phyloP scores from a whole-genome alignment of 2,113 vertebrate genomes.

The Coregonus clupeaformis region DNA sequence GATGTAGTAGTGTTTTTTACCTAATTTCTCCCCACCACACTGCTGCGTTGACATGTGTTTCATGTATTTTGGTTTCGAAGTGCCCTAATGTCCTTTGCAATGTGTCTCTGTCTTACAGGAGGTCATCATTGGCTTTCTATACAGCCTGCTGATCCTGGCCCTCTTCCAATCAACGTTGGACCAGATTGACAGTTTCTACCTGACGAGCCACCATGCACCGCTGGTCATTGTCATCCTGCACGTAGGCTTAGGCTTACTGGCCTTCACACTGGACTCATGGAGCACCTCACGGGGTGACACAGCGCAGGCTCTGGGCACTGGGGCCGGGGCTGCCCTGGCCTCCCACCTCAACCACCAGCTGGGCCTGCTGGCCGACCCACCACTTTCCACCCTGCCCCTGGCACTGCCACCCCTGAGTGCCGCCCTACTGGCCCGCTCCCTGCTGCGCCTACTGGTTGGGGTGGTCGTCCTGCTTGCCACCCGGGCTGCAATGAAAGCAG shows the following conservation, averaged over 20 bases:
- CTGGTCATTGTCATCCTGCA: constrained; percentile 85
- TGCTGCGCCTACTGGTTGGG: constrained; percentile 82
- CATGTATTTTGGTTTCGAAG: too few relatives aligned
- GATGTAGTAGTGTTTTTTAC: too few relatives aligned
- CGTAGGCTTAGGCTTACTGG: constrained; percentile 86
- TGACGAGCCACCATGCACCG: constrained; percentile 81
- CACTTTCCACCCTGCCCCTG: constrained; percentile 78
- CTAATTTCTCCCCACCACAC: too few relatives aligned
- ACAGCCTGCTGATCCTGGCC: constrained; percentile 84
- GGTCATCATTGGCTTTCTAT: constrained; percentile 91
- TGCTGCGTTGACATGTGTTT: too few relatives aligned
- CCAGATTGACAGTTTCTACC: constrained; percentile 90
- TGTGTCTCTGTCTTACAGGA: constrained; percentile 77
- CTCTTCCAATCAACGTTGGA: constrained; percentile 85
- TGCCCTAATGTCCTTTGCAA: too few relatives aligned
- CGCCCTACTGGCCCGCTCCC: constrained; percentile 74
- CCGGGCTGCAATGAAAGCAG: constrained; percentile 83
- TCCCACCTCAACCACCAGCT: constrained; percentile 78
- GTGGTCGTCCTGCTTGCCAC: constrained; percentile 79
- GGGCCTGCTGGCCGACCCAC: constrained; percentile 79
- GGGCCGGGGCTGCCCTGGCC: constrained; percentile 85
- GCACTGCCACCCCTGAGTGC: constrained; percentile 70
- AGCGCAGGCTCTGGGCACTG: constrained; percentile 90
- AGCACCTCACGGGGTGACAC: constrained; percentile 96
- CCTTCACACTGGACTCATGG: constrained; percentile 95